phyloP scores from a whole-genome alignment of 2,797 vertebrate species.

The Tolypeutes matacus region DNA sequence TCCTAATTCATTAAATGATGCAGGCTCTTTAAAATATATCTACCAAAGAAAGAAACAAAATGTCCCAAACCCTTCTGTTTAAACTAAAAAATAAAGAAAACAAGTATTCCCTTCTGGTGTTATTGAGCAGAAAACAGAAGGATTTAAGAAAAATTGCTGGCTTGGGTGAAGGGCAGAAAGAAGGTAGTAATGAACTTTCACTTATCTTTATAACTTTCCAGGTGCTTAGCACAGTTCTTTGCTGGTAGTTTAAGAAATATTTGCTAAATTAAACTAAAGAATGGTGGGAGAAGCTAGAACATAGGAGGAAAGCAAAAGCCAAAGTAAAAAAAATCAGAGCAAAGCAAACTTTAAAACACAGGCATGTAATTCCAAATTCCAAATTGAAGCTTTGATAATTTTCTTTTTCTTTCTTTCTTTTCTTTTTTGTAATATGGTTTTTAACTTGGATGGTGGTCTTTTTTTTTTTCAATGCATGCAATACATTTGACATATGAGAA shows the following conservation, averaged over 20 bases:
- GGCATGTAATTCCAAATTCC: not conserved
- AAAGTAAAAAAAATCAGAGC: not conserved
- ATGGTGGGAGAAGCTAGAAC: not conserved
- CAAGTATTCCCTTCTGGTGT: not conserved
- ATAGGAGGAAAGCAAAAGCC: not conserved
- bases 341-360: slow-evolving; percentile 15
- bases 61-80: not conserved
- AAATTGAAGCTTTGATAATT: not conserved
- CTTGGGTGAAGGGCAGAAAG: not conserved
- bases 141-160: not conserved
- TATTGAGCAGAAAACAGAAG: not conserved
- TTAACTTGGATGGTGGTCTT: not conserved
- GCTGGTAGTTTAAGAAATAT: not conserved
- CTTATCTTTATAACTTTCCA: not conserved
- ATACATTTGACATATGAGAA: slow-evolving; percentile 36
- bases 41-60: slow-evolving; percentile 12
- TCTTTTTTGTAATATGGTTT: not conserved
- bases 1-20: not conserved
- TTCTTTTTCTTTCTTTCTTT: not conserved
- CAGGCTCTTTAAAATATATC: slow-evolving; percentile 40
- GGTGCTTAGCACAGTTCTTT: not conserved
- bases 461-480: not conserved
- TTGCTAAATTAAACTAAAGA: slow-evolving; percentile 41
- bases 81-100: not conserved
- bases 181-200: not conserved